Percentiles rank a stretch among this genome's conserved stretches.
Conservation (phyloP, 2,113 vertebrate genomes). For the Nannobrachium achirus region DNA sequence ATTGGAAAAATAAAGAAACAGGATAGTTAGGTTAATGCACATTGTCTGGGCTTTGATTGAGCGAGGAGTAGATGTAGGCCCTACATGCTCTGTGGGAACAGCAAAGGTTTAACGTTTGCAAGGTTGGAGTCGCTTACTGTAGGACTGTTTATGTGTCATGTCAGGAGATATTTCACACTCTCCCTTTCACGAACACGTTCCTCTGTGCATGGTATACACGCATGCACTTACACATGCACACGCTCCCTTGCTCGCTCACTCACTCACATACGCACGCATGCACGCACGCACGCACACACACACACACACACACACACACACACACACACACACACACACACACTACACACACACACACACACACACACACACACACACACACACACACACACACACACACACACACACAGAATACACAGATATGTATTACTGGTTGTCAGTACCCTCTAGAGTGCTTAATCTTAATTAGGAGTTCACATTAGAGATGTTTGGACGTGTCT, state of each 20-base stretch:
- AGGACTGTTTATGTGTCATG: constrained; percentile 24
- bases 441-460: constrained; percentile 47
- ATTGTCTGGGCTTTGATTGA: not conserved
- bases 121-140: not conserved
- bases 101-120: constrained; percentile 6
- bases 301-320: not conserved
- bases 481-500: constrained; percentile 64
- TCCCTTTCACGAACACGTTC: constrained; percentile 9
- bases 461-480: constrained; percentile 59
- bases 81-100: not conserved
- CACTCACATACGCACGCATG: not conserved
- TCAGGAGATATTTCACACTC: constrained; percentile 35
- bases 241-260: not conserved
- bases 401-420: constrained; percentile 25
- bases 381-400: constrained; percentile 1
- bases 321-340: not conserved
- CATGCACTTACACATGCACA: not conserved
- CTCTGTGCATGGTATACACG: not conserved
- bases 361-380: not conserved
- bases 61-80: not conserved
- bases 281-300: not conserved
- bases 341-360: not conserved
- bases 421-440: constrained; percentile 43
- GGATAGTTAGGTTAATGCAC: not conserved
- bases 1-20: not conserved